Evolutionary conservation across 2,888 invertebrate genomes (phyloP).

Genomic region (Baronia brevicornis): DNA sequence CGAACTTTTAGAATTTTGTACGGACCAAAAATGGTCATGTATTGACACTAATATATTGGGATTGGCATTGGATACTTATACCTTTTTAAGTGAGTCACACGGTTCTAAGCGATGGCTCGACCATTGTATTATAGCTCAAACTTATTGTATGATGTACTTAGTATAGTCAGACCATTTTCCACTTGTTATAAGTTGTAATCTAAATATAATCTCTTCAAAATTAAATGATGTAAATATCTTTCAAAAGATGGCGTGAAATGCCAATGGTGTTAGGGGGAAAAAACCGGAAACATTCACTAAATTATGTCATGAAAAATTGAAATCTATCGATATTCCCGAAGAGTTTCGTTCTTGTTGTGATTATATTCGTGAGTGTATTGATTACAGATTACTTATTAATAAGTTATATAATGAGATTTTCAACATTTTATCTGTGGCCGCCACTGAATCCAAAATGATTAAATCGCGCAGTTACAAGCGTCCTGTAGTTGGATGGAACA

Average conservation of each 20-base stretch:
- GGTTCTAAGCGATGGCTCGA: constrained; percentile 15
- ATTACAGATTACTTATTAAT: constrained; percentile 6
- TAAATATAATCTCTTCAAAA: constrained; percentile 9
- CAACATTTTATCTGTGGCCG: constrained; percentile 8
- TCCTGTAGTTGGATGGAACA: constrained; percentile 13
- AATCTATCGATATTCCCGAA: constrained; percentile 7
- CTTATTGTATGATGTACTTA: constrained; percentile 3
- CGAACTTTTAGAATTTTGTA: constrained; percentile 11
- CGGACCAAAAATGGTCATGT: constrained; percentile 13
- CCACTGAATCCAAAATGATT: not conserved
- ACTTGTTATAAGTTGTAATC: constrained; percentile 4
- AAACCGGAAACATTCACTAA: not conserved
- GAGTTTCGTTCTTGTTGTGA: constrained; percentile 6
- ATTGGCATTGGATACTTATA: constrained; percentile 12
- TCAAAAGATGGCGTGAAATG: not conserved
- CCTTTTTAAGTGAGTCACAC: constrained; percentile 16
- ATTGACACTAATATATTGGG: constrained; percentile 13
- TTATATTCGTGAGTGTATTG: constrained; percentile 1
- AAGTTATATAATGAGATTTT: constrained; percentile 13
- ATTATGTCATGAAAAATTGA: constrained; percentile 1
- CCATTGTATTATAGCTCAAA: constrained; percentile 15
- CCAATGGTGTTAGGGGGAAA: constrained; percentile 3
- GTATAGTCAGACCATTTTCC: constrained; percentile 8
- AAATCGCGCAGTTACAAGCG: constrained; percentile 1
- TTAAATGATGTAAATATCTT: not conserved